Conservation (phyloP, 2,797 vertebrate species). For the Cercopithecus neglectus region DNA sequence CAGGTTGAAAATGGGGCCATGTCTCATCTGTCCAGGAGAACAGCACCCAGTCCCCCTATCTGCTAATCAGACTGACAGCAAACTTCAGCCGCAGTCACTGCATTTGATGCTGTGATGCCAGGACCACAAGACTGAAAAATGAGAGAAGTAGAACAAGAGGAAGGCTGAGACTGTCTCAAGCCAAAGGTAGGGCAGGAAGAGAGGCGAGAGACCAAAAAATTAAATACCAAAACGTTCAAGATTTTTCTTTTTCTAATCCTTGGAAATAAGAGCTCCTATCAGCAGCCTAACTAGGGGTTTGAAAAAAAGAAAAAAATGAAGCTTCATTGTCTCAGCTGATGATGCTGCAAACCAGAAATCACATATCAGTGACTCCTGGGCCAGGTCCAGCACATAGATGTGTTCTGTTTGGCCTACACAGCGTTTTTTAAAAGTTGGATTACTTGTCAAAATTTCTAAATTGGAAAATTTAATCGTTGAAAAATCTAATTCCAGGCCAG, state of each 20-base stretch:
- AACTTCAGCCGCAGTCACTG: neutral
- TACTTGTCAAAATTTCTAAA: neutral
- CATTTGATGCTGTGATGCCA: neutral
- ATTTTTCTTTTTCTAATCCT: neutral
- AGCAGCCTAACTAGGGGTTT: neutral
- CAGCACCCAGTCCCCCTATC: neutral
- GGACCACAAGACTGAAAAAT: neutral
- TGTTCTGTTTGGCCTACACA: neutral
- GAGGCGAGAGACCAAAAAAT: neutral
- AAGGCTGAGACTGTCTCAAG: neutral
- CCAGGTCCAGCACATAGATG: neutral
- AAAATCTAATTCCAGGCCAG: neutral
- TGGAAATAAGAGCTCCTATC: neutral
- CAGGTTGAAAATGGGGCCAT: neutral
- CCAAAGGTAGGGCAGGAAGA: neutral
- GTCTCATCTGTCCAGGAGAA: neutral
- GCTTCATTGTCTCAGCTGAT: conserved; percentile 13
- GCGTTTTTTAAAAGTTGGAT: neutral
- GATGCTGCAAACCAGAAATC: neutral
- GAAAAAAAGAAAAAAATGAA: neutral
- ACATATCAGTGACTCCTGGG: neutral
- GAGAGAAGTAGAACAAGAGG: neutral
- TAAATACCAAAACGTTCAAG: neutral
- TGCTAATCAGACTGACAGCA: conserved; percentile 45
- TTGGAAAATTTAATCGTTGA: neutral